These are phyloP conservation scores for Turritopsis rubra DNA, from an alignment of 30 jellyfish, hydroid and myxozoan species.

Conservation along the genomic window DNA sequence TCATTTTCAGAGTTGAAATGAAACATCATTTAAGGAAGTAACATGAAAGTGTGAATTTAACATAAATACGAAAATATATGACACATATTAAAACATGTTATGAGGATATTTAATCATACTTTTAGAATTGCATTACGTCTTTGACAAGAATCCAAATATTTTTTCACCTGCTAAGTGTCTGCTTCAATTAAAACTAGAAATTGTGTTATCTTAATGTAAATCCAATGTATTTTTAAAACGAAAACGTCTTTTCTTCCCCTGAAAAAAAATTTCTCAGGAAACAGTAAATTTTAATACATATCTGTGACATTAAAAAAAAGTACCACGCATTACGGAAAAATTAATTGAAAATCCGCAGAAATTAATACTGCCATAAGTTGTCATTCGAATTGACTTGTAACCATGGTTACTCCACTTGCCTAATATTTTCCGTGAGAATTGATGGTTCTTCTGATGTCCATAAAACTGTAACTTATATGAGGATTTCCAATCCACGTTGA, in stretches of 20 bases:
- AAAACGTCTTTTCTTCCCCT: not conserved
- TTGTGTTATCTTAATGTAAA: not conserved
- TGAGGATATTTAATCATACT: too few species aligned
- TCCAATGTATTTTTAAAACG: not conserved
- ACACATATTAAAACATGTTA: too few species aligned
- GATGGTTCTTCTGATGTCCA: too few species aligned
- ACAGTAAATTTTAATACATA: not conserved
- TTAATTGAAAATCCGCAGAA: too few species aligned
- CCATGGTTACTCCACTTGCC: too few species aligned
- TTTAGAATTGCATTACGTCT: not conserved
- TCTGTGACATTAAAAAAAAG: not conserved
- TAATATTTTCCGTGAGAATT: too few species aligned
- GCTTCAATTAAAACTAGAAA: not conserved
- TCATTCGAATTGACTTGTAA: too few species aligned
- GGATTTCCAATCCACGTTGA: too few species aligned
- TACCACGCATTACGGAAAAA: not conserved
- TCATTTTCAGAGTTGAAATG: not conserved
- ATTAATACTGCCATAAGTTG: too few species aligned
- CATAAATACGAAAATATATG: not conserved
- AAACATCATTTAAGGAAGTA: not conserved
- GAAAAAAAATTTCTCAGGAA: not conserved
- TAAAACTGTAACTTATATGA: too few species aligned
- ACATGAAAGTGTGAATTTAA: not conserved
- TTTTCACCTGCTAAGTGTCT: not conserved
- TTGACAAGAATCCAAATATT: not conserved